Evolutionary conservation across 53 echinoderm and acorn worm genomes (phyloP).

Genomic region (Echinometra lucunter): DNA sequence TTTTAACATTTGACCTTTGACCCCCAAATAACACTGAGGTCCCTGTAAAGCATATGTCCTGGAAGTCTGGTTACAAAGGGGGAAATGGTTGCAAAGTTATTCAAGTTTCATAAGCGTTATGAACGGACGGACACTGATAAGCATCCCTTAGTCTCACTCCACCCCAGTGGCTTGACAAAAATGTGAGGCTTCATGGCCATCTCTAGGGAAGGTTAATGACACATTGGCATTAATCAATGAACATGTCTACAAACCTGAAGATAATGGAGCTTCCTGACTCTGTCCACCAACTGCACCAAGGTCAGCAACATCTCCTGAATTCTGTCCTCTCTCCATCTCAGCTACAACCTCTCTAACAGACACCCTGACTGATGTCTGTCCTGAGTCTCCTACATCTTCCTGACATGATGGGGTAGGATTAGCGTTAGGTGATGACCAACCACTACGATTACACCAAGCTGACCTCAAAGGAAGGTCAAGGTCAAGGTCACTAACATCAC

Average conservation of each 20-base stretch:
- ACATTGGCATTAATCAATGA: neutral
- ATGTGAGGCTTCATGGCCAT: too few species aligned
- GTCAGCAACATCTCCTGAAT: slow-evolving; percentile 34
- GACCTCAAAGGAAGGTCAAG: slow-evolving; percentile 81
- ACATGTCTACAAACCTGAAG: slow-evolving; percentile 4
- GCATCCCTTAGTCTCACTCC: too few species aligned
- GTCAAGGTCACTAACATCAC: slow-evolving; percentile 84
- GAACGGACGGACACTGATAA: too few species aligned
- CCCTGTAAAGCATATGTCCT: too few species aligned
- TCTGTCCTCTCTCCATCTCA: slow-evolving; percentile 52
- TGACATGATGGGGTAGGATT: slow-evolving; percentile 16
- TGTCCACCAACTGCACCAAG: slow-evolving; percentile 51
- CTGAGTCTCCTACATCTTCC: neutral
- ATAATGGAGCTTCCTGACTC: neutral
- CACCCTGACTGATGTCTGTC: slow-evolving; percentile 57
- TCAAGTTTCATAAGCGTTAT: too few species aligned
- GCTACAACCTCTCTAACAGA: slow-evolving; percentile 63
- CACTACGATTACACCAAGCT: slow-evolving; percentile 81
- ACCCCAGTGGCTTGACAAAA: too few species aligned
- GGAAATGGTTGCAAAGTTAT: too few species aligned
- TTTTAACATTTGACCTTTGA: too few species aligned
- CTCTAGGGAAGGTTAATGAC: too few species aligned
- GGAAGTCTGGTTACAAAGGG: too few species aligned
- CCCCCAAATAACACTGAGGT: too few species aligned
- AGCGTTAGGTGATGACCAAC: slow-evolving; percentile 73